Evolutionary conservation across 2,888 invertebrate genomes (phyloP).

Genomic region (Ennomos quercinarius): DNA sequence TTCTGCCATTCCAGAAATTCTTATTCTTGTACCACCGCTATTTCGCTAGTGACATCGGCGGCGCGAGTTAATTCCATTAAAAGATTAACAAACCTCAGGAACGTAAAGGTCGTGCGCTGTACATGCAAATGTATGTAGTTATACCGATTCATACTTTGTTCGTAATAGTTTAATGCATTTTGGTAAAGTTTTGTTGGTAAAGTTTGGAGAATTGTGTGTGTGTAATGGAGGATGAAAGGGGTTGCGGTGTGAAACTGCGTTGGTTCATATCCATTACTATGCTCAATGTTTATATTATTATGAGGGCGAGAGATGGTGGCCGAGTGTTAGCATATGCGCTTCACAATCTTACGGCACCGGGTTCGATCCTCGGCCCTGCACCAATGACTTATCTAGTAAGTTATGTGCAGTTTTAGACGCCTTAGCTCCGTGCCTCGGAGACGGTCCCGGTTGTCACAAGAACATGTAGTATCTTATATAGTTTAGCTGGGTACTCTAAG

Average conservation of each 20-base stretch:
- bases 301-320: no score
- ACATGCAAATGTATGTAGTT: slow-evolving; percentile 30
- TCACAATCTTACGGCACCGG: no score
- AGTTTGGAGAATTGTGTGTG: neutral
- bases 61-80: slow-evolving; percentile 78
- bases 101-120: slow-evolving; percentile 54
- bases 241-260: neutral
- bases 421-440: no score
- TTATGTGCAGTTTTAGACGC: no score
- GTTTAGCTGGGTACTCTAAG: no score
- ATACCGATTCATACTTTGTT: slow-evolving; percentile 19
- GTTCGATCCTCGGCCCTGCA: no score
- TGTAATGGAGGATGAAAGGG: neutral
- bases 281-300: no score
- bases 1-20: slow-evolving; percentile 8
- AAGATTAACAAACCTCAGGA: slow-evolving; percentile 78
- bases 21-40: slow-evolving; percentile 52
- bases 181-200: slow-evolving; percentile 11
- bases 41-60: slow-evolving; percentile 70
- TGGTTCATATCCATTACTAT: no score
- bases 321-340: no score
- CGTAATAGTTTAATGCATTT: slow-evolving; percentile 29
- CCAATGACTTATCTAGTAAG: no score
- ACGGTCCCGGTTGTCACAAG: no score
- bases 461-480: no score